Evolutionary conservation across 2,888 invertebrate genomes (phyloP), one percentile per base, ranked within the genome.

Genomic region (Limenitis camilla): DNA sequence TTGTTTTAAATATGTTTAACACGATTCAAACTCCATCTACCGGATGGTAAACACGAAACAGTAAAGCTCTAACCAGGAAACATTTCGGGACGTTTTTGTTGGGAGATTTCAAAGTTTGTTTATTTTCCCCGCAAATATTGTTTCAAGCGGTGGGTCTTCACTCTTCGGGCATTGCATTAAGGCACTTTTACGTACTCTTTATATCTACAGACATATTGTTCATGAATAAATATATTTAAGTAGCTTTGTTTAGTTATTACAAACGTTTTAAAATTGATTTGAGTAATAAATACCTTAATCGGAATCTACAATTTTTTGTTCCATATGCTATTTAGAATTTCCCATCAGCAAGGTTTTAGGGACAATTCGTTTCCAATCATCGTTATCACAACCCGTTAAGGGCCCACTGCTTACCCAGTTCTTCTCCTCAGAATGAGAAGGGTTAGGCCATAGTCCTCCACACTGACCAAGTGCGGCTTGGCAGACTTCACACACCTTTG

Each of bases 51-150:
- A 42, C 39, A 42, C 31, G 19, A 48, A 40, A 43, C 40, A 53
- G 27, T 19, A 39, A 33, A 40, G 40, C 43, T 53, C 9, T 2
- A 19, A 35, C 27, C 31, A 33, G 31, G 5, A 41, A 49, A 49
- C 40, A 49, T 53, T 53, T 47, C 39, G 28, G 39, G 33, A 40
- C 41, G 31, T 39, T 46, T 53, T 39, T 35, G 49, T 53, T 19
- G 39, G 30, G 43, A 40, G 42, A 40, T 49, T 49, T 40, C 49
- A 56, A 49, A 47, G 49, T 35, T 42, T 49, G 36, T 52, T 55
- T 56, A 46, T 49, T 49, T 52, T 52, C 47, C 40, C 10, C 32
- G 35, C 33, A 56, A 52, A 56, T 53, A 49, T 49, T 46, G 32
- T 49, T 38, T 52, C 32, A 40, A 55, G 44, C 43, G 11, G 38